These are phyloP conservation scores for Tipula vernalis DNA, from an alignment of 2,888 invertebrate species.

Conservation along the genomic window DNA sequence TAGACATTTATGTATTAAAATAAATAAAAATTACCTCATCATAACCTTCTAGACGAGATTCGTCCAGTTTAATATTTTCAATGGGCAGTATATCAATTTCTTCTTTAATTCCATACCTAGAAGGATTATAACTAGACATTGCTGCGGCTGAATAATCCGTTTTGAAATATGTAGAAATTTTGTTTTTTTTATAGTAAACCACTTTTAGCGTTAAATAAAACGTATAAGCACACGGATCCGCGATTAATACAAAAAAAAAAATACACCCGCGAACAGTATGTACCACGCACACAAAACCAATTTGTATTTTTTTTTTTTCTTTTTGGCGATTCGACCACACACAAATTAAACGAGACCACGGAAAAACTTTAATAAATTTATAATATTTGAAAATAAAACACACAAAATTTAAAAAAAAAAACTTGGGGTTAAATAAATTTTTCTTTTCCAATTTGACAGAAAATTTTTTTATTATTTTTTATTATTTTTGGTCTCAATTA, in stretches of 20 bases:
- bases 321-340: neutral
- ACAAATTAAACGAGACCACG: neutral
- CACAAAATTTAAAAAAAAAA: neutral
- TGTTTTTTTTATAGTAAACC: neutral
- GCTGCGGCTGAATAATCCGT: neutral
- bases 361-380: neutral
- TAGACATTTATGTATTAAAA: neutral
- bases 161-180: neutral
- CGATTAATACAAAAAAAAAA: neutral
- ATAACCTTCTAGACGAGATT: slow-evolving; percentile 4
- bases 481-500: neutral
- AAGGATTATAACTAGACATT: neutral
- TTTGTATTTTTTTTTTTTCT: neutral
- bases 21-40: neutral
- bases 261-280: neutral
- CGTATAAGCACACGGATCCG: neutral
- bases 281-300: neutral
- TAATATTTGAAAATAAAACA: neutral
- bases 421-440: neutral
- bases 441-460: neutral
- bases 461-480: neutral
- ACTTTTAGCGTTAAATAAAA: neutral
- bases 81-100: neutral
- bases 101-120: neutral
- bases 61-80: neutral